phyloP scores from a whole-genome alignment of 1,140 invertebrate genomes.

The Microplitis demolitor region DNA sequence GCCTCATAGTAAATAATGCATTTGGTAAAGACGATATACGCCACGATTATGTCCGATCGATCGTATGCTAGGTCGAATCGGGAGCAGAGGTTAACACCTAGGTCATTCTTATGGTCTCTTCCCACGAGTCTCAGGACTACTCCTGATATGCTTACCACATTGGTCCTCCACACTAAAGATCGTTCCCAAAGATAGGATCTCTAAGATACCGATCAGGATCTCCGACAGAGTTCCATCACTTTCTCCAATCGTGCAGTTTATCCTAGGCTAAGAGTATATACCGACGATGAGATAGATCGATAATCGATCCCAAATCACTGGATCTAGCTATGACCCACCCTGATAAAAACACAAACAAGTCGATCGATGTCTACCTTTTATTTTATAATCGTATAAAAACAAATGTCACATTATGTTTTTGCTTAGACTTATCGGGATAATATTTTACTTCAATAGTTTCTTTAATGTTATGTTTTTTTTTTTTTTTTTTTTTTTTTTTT shows the following conservation, averaged over 20 bases:
- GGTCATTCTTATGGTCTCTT: conserved; percentile 39
- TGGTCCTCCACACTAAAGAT: conserved; percentile 45
- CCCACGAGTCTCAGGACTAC: conserved; percentile 41
- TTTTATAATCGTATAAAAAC: too few species aligned
- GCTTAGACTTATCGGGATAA: too few species aligned
- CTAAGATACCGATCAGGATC: conserved; percentile 51
- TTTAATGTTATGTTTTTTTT: too few species aligned
- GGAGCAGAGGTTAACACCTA: conserved; percentile 35
- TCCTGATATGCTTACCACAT: conserved; percentile 32
- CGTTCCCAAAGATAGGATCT: conserved; percentile 45
- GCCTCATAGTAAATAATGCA: conserved; percentile 14
- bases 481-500: too few species aligned
- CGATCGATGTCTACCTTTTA: background rate
- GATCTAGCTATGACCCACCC: background rate
- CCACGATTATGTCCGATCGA: conserved; percentile 28
- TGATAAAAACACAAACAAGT: background rate
- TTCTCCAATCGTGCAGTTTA: conserved; percentile 44
- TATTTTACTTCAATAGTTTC: too few species aligned
- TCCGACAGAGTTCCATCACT: conserved; percentile 53
- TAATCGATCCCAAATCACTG: conserved; percentile 21
- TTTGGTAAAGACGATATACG: conserved; percentile 14
- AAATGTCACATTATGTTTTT: too few species aligned
- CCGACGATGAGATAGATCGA: conserved; percentile 17
- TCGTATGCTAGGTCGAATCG: conserved; percentile 30
- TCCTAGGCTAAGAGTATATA: background rate